These are phyloP conservation scores for Caradrina kadenii DNA, from an alignment of 2,888 invertebrate genomes.

Conservation along the genomic window DNA sequence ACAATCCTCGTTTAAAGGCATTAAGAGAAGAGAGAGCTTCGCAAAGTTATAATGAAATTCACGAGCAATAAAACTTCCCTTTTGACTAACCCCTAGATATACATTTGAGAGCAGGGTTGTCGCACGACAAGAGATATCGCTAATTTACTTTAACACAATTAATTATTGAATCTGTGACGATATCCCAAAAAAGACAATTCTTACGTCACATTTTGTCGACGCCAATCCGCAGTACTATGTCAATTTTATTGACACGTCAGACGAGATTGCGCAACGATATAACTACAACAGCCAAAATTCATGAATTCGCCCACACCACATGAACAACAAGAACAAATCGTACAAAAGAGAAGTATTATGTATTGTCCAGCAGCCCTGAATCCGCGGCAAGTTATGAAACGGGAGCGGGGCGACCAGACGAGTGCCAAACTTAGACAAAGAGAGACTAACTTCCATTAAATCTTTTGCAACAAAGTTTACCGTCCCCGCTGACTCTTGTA, in stretches of 20 bases:
- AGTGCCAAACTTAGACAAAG: slow-evolving; percentile 88
- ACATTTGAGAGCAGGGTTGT: slow-evolving; percentile 83
- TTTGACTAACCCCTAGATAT: slow-evolving; percentile 88
- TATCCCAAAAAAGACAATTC: background rate
- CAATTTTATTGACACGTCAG: background rate
- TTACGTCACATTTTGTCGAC: background rate
- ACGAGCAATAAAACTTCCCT: slow-evolving; percentile 90
- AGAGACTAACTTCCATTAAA: slow-evolving; percentile 89
- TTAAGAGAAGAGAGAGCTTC: slow-evolving; percentile 82
- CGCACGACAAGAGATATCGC: slow-evolving; percentile 44
- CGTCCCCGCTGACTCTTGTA: slow-evolving; percentile 81
- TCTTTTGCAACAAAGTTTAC: slow-evolving; percentile 88
- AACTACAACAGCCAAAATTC: slow-evolving; percentile 7
- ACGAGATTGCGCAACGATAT: background rate
- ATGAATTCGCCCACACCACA: background rate
- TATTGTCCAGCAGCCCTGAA: slow-evolving; percentile 73
- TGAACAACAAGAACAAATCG: slow-evolving; percentile 32
- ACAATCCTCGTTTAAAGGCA: slow-evolving; percentile 88
- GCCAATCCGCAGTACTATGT: background rate
- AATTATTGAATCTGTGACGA: background rate
- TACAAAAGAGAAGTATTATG: slow-evolving; percentile 46
- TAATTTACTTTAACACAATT: slow-evolving; percentile 15
- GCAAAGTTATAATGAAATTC: slow-evolving; percentile 90
- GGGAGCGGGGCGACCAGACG: slow-evolving; percentile 82
- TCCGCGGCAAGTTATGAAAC: slow-evolving; percentile 80